phyloP scores from a whole-genome alignment of 2,888 invertebrate genomes.

The Baccha elongata region DNA sequence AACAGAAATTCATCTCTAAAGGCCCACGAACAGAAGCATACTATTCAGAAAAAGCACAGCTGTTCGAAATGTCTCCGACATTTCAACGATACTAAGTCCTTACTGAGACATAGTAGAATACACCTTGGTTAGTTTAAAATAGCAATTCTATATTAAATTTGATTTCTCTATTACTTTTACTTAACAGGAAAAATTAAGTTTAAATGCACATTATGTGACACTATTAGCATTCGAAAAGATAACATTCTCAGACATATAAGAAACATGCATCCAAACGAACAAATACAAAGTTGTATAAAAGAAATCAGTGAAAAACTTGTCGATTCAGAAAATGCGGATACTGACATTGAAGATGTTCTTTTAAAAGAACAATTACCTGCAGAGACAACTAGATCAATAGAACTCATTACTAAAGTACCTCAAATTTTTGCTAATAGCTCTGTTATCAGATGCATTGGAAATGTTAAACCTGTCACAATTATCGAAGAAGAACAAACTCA shows the following conservation, averaged over 20 bases:
- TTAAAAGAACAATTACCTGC: constrained; percentile 34
- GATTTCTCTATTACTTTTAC: constrained; percentile 68
- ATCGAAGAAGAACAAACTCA: constrained; percentile 75
- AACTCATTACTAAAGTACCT: constrained; percentile 20
- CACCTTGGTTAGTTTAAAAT: constrained; percentile 84
- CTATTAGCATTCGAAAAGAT: constrained; percentile 89
- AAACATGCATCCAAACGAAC: constrained; percentile 87
- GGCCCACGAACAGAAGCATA: constrained; percentile 84
- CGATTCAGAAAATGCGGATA: neutral
- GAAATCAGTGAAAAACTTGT: constrained; percentile 47
- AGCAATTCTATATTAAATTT: constrained; percentile 4
- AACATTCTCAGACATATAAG: constrained; percentile 90
- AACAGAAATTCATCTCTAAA: constrained; percentile 85
- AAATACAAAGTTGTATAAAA: constrained; percentile 75
- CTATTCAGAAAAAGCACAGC: constrained; percentile 83
- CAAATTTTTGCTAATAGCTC: constrained; percentile 77
- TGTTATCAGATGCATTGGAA: constrained; percentile 80
- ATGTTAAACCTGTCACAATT: constrained; percentile 78
- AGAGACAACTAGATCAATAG: neutral
- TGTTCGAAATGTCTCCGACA: constrained; percentile 87
- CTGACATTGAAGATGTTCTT: constrained; percentile 27
- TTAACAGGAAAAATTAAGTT: constrained; percentile 86
- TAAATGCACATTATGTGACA: constrained; percentile 88
- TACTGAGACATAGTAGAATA: constrained; percentile 87
- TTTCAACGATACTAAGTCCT: constrained; percentile 87